phyloP scores from a whole-genome alignment of 2,888 invertebrate genomes.

The Stenolophus ochropezus region DNA sequence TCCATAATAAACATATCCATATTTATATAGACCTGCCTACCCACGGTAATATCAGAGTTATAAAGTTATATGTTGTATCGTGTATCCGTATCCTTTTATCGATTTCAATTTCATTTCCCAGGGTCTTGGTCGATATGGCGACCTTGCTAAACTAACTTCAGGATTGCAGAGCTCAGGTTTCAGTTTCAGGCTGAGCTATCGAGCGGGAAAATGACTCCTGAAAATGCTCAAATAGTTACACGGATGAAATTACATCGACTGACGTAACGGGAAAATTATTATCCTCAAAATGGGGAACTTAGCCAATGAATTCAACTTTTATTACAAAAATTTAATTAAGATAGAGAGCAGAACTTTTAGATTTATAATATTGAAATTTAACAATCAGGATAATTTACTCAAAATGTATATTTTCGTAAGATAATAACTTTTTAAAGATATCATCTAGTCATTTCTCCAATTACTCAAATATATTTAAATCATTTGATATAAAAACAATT shows the following conservation, averaged over 20 bases:
- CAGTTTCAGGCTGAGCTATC: not conserved
- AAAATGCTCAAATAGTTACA: not conserved
- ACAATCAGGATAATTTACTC: not conserved
- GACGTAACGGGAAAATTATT: not conserved
- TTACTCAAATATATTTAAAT: no score
- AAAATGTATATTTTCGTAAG: no score
- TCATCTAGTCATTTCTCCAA: no score
- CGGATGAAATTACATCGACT: not conserved
- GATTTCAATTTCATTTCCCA: not conserved
- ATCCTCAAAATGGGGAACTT: not conserved
- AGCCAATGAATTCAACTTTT: not conserved
- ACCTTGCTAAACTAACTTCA: not conserved
- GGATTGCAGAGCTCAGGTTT: not conserved
- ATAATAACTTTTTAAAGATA: no score
- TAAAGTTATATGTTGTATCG: not conserved
- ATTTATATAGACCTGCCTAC: no score
- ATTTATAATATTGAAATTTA: not conserved
- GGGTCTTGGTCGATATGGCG: not conserved
- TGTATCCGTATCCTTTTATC: not conserved
- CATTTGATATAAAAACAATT: no score
- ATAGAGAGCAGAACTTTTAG: not conserved
- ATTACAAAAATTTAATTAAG: not conserved
- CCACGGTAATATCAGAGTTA: not conserved
- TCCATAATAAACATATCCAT: not conserved
- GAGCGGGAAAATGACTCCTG: not conserved